Conservation (phyloP, 1,140 invertebrate species). For the Magallana ariakensis region DNA sequence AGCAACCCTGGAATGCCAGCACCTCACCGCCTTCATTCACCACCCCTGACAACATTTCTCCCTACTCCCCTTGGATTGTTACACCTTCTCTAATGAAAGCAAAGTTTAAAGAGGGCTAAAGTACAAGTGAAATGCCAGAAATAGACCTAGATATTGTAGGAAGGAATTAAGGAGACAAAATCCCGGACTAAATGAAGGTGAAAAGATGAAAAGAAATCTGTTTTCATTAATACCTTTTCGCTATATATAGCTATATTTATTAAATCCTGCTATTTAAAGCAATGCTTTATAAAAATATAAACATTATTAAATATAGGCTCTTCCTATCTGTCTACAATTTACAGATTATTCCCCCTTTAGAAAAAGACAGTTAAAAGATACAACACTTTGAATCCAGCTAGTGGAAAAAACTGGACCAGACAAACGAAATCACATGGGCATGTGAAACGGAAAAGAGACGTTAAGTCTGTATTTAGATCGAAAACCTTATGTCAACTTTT, state of each 20-base stretch:
- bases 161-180: slow-evolving; percentile 10
- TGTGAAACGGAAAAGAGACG: background rate
- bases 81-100: slow-evolving; percentile 1
- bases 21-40: background rate
- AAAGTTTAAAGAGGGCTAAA: slow-evolving; percentile 3
- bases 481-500: background rate
- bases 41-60: background rate
- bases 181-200: background rate
- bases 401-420: background rate
- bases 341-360: no score
- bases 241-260: background rate
- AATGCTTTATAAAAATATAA: no score
- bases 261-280: background rate
- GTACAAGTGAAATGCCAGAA: background rate
- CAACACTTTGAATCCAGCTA: no score
- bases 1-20: background rate
- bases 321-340: no score
- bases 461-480: background rate
- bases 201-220: background rate
- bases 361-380: no score
- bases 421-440: background rate
- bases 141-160: background rate
- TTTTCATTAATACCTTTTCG: background rate
- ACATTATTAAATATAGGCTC: no score
- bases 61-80: background rate